Conservation (phyloP, 2,797 vertebrate species). For the Tangara arthus region DNA sequence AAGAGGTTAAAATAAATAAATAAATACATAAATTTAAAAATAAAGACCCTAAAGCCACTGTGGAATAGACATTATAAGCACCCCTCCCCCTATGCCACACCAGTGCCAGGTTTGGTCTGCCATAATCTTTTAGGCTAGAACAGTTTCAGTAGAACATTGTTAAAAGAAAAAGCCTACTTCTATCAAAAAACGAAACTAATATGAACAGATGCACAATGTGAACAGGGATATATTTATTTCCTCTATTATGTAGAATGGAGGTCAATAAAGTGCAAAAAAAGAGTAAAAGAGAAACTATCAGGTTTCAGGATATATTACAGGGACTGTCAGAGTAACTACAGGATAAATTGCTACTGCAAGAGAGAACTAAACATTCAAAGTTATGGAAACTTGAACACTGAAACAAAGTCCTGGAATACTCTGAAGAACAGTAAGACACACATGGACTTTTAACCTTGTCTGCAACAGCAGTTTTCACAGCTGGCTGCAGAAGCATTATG, state of each 20-base stretch:
- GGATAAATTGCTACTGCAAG: background rate
- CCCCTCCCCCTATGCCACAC: background rate
- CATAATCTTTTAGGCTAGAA: background rate
- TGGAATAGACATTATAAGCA: background rate
- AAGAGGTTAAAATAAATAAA: background rate
- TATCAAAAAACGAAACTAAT: background rate
- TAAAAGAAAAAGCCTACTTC: background rate
- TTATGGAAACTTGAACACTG: background rate
- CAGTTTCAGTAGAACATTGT: background rate
- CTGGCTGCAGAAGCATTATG: background rate
- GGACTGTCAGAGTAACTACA: background rate
- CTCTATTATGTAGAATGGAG: background rate
- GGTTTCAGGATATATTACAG: background rate
- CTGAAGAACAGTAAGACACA: background rate
- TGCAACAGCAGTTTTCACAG: background rate
- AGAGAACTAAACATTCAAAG: background rate
- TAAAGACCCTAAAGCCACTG: background rate
- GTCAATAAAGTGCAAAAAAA: background rate
- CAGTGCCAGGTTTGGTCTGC: background rate
- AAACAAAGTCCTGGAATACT: background rate
- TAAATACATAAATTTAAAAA: background rate
- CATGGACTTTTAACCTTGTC: background rate
- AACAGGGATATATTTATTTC: background rate
- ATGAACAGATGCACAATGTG: background rate
- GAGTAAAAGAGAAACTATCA: background rate